Base-by-base conservation (phyloP, 1,140 invertebrate species). In the Marisa cornuarietis region DNA sequence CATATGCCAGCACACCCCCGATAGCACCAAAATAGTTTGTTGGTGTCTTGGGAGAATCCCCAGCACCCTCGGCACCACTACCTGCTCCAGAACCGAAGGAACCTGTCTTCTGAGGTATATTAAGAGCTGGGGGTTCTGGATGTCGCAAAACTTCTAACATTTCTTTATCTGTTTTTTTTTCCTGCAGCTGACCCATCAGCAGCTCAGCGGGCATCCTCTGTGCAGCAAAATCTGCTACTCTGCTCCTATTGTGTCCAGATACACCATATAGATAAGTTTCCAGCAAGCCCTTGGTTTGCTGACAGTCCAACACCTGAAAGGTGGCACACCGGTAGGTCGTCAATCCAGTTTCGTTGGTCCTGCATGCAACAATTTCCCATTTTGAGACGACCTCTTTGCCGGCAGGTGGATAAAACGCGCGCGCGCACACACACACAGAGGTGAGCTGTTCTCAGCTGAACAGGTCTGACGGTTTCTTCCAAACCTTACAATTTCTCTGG, bases 171-270 rank as follows among this genome's bases (percentile, higher is more conserved):
- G 85, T 89, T 62, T 86, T 94, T 84, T 91, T 93, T 4, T 91
- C 91, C 78, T 92, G 93, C 8, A 95, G 89, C 71, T 96, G 95
- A 11, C 94, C 95, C 22, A 97, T 92, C 65, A 96, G 92, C 61
- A 97, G 93, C 90, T 97, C 96, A 7, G 95, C 96, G 24, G 96
- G 95, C 93, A 97, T 95, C 86, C 95, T 92, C 89, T 97, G 95
- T 82, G 95, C 93, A 69, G 95, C 94, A 92, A 96, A 96, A 84
- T 94, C 93, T 0, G 95, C 95, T 24, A 94, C 94, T 84, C 94
- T 93, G 72, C 93, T 92, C 0, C 95, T 95, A 91, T 95, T 94
- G 87, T 97, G 95, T 0, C 96, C 96, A 92, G 97, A 98, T 51
- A 98, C 94, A 62, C 95, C 96, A 93, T 97, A 98, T 22, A 97